Conservation (phyloP, 2,113 vertebrate species). For the Dromiciops gliroides region DNA sequence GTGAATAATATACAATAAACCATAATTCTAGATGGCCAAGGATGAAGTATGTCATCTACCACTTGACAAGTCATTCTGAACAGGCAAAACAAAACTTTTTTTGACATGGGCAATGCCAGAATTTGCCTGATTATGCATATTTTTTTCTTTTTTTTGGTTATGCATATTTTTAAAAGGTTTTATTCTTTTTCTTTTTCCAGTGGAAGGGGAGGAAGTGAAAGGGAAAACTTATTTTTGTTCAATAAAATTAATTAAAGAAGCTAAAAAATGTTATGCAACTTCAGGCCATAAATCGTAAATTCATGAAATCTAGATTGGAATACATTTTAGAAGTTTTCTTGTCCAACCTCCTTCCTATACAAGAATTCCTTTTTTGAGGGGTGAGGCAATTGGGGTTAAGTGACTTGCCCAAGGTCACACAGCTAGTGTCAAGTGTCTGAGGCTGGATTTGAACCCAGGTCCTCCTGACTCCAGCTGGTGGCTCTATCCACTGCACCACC, state of each 20-base stretch:
- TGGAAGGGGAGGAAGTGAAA: neutral
- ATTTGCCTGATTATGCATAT: neutral
- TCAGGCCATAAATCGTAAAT: neutral
- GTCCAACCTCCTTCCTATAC: neutral
- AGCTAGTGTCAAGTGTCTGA: too few species aligned
- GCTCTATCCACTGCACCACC: too few species aligned
- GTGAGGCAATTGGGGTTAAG: too few species aligned
- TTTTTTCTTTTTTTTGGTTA: neutral
- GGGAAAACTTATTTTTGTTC: neutral
- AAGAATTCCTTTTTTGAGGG: neutral
- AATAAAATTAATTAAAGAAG: neutral
- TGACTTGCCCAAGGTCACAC: too few species aligned
- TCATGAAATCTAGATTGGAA: neutral
- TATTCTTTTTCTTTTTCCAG: neutral
- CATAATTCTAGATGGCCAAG: neutral
- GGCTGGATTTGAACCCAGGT: too few species aligned
- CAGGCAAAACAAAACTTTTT: neutral
- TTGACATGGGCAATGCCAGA: neutral
- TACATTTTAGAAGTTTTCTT: neutral
- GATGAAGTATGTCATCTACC: neutral
- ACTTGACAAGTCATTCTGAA: neutral
- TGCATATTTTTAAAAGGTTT: neutral
- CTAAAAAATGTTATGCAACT: neutral
- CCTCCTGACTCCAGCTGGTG: too few species aligned
- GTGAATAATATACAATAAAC: neutral